Percentiles rank a stretch among this genome's conserved stretches.
Conservation (phyloP, 2,888 invertebrate genomes). For the Sipunculus nudus region DNA sequence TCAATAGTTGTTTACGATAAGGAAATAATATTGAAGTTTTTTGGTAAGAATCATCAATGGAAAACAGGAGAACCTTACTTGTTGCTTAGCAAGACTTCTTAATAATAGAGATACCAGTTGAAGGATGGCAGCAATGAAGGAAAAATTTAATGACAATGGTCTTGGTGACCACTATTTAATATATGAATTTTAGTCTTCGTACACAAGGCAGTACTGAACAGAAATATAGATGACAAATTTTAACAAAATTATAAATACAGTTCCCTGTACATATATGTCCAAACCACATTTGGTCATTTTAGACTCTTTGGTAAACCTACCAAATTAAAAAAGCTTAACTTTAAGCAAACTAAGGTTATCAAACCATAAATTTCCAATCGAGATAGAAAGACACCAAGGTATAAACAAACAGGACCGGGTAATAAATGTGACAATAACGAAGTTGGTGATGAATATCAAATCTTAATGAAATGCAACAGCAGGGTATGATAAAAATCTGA, state of each 20-base stretch:
- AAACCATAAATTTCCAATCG: background rate
- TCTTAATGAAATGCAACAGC: background rate
- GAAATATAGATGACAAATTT: no score
- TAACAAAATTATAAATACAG: background rate
- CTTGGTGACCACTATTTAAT: no score
- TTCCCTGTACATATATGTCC: background rate
- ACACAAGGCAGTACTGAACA: no score
- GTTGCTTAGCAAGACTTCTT: background rate
- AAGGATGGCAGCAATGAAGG: background rate
- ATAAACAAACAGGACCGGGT: no score
- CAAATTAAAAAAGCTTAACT: background rate
- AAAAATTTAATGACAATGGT: constrained; percentile 2
- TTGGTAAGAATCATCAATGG: background rate
- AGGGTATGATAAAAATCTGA: no score
- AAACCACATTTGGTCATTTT: background rate
- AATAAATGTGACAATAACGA: no score
- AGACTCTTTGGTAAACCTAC: background rate
- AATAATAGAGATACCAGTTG: background rate
- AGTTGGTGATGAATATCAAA: background rate
- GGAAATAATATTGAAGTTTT: background rate
- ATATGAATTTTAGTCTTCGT: no score
- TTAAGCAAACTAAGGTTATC: background rate
- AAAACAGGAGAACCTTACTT: background rate
- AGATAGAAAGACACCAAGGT: background rate
- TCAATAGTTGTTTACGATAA: background rate